A percentile compares a stretch with the other conserved stretches of the same genome.
Conservation (phyloP, 2,888 invertebrate genomes). For the Rhynchonema sp. region DNA sequence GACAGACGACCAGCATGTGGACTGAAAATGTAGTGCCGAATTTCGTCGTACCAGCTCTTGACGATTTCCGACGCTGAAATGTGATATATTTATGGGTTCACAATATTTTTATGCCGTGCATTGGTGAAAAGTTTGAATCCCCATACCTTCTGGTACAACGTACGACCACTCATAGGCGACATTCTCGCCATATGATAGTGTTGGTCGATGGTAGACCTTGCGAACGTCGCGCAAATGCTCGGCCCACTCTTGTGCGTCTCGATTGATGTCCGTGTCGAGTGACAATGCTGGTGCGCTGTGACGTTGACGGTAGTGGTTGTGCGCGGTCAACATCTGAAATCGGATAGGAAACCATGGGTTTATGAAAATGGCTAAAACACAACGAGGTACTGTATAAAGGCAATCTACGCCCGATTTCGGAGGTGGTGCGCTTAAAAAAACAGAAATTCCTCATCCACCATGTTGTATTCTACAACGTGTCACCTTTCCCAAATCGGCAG, state of each 20-base stretch:
- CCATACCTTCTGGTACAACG: no score
- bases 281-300: not conserved
- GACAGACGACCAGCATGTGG: not conserved
- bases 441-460: no score
- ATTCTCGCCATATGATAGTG: constrained; percentile 7
- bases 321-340: not conserved
- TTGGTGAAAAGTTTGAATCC: no score
- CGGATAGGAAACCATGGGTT: no score
- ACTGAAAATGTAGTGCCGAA: constrained; percentile 48
- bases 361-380: no score
- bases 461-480: no score
- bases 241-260: constrained; percentile 8
- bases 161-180: constrained; percentile 7
- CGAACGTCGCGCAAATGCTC: constrained; percentile 5
- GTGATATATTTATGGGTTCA: not conserved
- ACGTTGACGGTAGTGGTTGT: not conserved
- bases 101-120: no score
- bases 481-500: no score
- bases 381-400: no score
- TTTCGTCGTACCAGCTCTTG: constrained; percentile 56
- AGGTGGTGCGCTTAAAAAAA: no score
- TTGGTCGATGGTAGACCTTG: constrained; percentile 6
- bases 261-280: not conserved
- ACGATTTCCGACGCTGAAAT: constrained; percentile 39
- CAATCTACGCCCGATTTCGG: no score